Evolutionary conservation across 1,140 invertebrate genomes (phyloP).

Genomic region (Probaryconus sp.): DNA sequence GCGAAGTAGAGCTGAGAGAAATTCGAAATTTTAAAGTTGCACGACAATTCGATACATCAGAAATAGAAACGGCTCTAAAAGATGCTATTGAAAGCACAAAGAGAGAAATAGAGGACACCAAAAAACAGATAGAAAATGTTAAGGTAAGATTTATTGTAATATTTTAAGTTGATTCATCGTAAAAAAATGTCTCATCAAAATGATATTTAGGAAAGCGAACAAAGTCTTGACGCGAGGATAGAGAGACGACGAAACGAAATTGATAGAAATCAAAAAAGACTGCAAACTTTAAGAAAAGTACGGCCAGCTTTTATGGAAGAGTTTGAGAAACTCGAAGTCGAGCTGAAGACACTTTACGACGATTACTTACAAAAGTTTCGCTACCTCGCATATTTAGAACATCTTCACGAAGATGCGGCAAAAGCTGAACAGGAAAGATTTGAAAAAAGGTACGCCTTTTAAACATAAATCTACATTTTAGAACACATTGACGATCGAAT

Average conservation of each 20-base stretch:
- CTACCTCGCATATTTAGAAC: conserved; percentile 90
- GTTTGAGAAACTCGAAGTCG: conserved; percentile 93
- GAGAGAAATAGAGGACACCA: conserved; percentile 85
- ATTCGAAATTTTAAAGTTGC: conserved; percentile 82
- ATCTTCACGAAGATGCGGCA: conserved; percentile 85
- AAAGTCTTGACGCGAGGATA: conserved; percentile 92
- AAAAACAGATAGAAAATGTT: conserved; percentile 89
- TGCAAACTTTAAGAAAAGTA: conserved; percentile 96
- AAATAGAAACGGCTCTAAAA: conserved; percentile 87
- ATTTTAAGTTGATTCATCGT: neutral
- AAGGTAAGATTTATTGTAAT: conserved; percentile 76
- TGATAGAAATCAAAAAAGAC: conserved; percentile 93
- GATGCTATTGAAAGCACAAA: conserved; percentile 84
- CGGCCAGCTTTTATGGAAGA: conserved; percentile 98
- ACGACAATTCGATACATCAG: conserved; percentile 89
- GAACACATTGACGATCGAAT: too few relatives aligned
- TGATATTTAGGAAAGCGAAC: conserved; percentile 78
- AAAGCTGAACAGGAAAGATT: conserved; percentile 84
- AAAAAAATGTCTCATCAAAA: conserved; percentile 15
- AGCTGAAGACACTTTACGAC: conserved; percentile 91
- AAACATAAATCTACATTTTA: conserved; percentile 7
- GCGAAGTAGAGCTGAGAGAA: conserved; percentile 90
- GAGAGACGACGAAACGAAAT: conserved; percentile 93
- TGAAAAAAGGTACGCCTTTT: conserved; percentile 74
- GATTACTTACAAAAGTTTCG: conserved; percentile 93